These are phyloP conservation scores for Montipora capitata DNA, from an alignment of 92 coral and sea anemone genomes.

Conservation along the genomic window DNA sequence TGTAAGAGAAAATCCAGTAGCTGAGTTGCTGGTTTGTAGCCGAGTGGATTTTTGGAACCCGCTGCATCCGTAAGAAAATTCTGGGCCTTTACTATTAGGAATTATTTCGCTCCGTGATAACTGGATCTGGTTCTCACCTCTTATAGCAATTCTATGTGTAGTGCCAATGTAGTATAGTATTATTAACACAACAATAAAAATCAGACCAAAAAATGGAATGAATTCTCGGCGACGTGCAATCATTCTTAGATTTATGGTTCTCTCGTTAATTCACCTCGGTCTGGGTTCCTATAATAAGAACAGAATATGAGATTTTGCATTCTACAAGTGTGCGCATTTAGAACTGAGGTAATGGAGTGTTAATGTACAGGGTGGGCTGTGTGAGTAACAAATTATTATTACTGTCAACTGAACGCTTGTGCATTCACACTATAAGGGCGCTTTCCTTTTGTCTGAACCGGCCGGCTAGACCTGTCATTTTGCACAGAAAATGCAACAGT, in stretches of 20 bases:
- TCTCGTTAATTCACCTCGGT: not conserved
- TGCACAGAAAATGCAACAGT: no score
- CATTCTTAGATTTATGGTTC: not conserved
- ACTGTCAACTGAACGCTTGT: no score
- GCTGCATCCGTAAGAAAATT: not conserved
- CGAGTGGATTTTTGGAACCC: not conserved
- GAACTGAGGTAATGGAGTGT: no score
- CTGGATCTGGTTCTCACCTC: not conserved
- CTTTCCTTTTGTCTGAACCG: no score
- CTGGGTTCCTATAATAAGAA: not conserved
- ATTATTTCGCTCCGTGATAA: not conserved
- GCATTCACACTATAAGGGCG: no score
- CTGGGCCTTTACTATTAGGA: not conserved
- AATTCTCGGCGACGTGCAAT: constrained; percentile 29
- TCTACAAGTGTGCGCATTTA: not conserved
- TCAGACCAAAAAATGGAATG: constrained; percentile 31
- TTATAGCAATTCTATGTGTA: constrained; percentile 14
- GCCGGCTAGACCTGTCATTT: no score
- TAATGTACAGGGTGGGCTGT: no score
- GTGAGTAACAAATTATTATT: no score
- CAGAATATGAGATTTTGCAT: not conserved
- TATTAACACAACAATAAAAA: constrained; percentile 24
- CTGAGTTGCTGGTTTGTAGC: no score
- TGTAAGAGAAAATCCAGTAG: no score
- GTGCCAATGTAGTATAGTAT: constrained; percentile 38